Percentiles rank a stretch among this genome's conserved stretches.
Conservation (phyloP, 2,797 vertebrate genomes). For the Scarus forsteni region DNA sequence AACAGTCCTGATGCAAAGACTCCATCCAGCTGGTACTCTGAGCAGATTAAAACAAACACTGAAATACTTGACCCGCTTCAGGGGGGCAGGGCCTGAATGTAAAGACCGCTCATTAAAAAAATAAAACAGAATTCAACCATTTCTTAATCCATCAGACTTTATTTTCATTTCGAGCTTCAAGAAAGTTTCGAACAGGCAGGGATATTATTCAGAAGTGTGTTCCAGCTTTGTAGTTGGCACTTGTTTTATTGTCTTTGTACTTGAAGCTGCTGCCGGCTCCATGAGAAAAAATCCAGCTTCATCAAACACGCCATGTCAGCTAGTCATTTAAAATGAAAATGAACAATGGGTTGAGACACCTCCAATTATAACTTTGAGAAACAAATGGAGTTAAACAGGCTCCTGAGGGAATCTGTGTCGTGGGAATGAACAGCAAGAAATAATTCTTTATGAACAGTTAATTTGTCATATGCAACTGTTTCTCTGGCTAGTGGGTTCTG, state of each 20-base stretch:
- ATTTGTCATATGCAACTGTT: constrained; percentile 42
- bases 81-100: neutral
- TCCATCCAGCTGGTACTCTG: constrained; percentile 10
- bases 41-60: constrained; percentile 29
- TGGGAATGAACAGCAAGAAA: constrained; percentile 47
- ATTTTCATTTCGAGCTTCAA: constrained; percentile 13
- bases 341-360: constrained; percentile 45
- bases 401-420: constrained; percentile 33
- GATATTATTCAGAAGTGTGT: constrained; percentile 35
- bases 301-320: constrained; percentile 29
- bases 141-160: constrained; percentile 8
- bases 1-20: constrained; percentile 13
- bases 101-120: constrained; percentile 1
- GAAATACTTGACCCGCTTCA: constrained; percentile 8
- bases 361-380: constrained; percentile 51
- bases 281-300: constrained; percentile 27
- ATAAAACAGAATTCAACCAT: neutral
- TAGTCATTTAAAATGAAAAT: constrained; percentile 44
- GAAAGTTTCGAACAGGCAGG: constrained; percentile 28
- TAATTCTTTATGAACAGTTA: constrained; percentile 38
- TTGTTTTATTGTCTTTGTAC: constrained; percentile 39
- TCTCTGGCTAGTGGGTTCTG: constrained; percentile 15
- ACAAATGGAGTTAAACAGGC: constrained; percentile 37
- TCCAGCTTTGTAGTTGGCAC: constrained; percentile 39
- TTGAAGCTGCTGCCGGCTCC: constrained; percentile 32